These are phyloP conservation scores for Galago senegalensis DNA, from an alignment of 2,797 vertebrate genomes.

Conservation along the genomic window DNA sequence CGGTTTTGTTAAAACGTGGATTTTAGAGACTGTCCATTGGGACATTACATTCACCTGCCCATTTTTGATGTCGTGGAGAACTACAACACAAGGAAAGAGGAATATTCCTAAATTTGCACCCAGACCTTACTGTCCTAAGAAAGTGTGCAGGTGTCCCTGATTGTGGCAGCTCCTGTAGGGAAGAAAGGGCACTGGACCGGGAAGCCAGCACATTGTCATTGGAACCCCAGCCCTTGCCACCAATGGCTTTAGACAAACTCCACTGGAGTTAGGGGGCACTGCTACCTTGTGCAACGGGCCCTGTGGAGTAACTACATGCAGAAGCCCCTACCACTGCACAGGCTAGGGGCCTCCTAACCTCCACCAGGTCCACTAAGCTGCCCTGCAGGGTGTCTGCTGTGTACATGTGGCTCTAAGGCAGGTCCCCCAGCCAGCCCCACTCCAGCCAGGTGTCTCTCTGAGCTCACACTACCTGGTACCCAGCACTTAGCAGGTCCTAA, in stretches of 20 bases:
- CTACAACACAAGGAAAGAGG: background rate
- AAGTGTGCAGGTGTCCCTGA: background rate
- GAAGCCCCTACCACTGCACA: background rate
- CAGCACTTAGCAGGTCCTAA: background rate
- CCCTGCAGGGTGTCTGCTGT: background rate
- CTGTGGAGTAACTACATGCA: background rate
- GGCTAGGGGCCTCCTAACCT: background rate
- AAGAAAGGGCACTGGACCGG: background rate
- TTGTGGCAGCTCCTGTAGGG: background rate
- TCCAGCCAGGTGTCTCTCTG: background rate
- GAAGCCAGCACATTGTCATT: background rate
- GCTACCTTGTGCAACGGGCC: background rate
- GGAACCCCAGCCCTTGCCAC: background rate
- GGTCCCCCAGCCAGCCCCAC: background rate
- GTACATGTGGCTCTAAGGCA: background rate
- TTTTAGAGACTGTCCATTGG: slow-evolving; percentile 4
- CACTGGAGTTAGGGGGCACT: background rate
- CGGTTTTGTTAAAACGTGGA: background rate
- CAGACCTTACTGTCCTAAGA: background rate
- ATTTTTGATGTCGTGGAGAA: background rate
- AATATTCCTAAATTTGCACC: background rate
- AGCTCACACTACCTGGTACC: background rate
- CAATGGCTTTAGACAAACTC: background rate
- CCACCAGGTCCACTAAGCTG: background rate
- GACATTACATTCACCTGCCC: background rate